Evolutionary conservation across 2,888 invertebrate genomes (phyloP), one percentile per base, ranked within the genome.

Genomic region (Clepsis dumicolana): DNA sequence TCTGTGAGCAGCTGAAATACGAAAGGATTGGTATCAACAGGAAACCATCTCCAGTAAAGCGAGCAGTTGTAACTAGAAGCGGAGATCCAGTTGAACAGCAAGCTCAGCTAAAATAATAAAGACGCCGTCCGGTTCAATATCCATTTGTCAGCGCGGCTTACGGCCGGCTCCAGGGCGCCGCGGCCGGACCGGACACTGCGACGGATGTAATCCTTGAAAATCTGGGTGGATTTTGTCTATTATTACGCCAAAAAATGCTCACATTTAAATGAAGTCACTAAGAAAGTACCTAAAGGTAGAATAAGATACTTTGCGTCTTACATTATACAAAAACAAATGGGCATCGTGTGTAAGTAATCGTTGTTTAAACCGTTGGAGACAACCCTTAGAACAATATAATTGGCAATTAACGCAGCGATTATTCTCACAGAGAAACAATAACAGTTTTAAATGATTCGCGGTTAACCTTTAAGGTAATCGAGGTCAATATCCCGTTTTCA

Each of bases 141-240:
- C 52, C n/a, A 52, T 52, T 52, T 52, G 24, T 52, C 52, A 52
- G 52, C 52, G 25, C 25, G 25, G 52, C 48, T 48, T 48, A 48
- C 21, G 48, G 48, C 12, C 12, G 48, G 12, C 10, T 21, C 10
- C 48, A 12, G 48, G 21, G 2, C n/a, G 41, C n/a, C n/a, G 41
- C 41, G 2, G 4, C 48, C 21, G 48, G 35, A 35, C 35, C 35
- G 12, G 48, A 44, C 16, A 18, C 16, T 0, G 16, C 41, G 18
- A 18, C 41, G 16, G 18, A 44, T 7, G 41, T 44, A 44, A 44
- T 44, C 41, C 41, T 44, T 8, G 41, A 5, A n/a, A 44, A 44
- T 44, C 41, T 16, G 41, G 8, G 16, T 8, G 16, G 2, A n/a
- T 7, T 1, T 44, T 4, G 5, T 44, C 8, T 16, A 44, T 16